phyloP scores from a whole-genome alignment of 2,113 vertebrate genomes.

The Aleadryas rufinucha region DNA sequence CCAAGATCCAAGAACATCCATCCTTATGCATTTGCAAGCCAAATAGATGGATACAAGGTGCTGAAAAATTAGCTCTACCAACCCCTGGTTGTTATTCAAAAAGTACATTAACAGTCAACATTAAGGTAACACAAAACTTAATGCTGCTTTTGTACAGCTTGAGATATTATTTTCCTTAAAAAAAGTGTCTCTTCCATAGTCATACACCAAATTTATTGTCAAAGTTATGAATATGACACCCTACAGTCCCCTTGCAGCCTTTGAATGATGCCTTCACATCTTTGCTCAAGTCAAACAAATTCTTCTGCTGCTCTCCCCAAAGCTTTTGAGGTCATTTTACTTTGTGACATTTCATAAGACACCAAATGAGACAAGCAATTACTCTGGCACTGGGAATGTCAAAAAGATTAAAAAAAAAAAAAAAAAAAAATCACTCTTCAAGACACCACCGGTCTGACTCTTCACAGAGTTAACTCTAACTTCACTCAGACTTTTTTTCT shows the following conservation, averaged over 20 bases:
- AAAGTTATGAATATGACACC: background rate
- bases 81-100: background rate
- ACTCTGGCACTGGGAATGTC: background rate
- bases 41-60: background rate
- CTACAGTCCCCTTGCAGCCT: background rate
- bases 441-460: background rate
- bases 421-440: background rate
- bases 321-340: background rate
- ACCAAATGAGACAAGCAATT: background rate
- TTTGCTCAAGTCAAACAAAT: slow-evolving; percentile 8
- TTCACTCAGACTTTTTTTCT: background rate
- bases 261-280: background rate
- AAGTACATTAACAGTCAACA: background rate
- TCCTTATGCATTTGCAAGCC: background rate
- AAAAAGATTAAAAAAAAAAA: background rate
- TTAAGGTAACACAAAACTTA: background rate
- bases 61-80: background rate
- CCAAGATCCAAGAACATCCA: background rate
- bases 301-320: background rate
- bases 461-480: background rate
- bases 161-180: background rate
- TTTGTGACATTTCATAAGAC: background rate
- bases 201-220: background rate
- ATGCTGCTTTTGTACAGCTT: background rate
- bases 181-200: background rate